Percentiles rank a stretch among this genome's conserved stretches.
Conservation (phyloP, 2,888 invertebrate species). For the Synergus itoensis region DNA sequence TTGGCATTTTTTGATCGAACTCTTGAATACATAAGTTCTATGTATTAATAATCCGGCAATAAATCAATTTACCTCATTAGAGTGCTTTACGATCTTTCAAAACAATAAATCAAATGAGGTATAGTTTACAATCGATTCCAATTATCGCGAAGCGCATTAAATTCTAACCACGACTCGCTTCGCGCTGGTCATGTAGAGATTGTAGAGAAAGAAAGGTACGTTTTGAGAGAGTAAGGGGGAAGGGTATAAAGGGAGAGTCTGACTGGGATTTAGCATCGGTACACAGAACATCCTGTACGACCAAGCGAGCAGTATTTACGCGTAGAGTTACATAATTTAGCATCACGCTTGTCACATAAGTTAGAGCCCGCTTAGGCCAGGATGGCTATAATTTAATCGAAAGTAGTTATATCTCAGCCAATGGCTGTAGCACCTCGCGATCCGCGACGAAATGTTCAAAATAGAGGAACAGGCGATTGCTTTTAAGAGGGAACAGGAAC, state of each 20-base stretch:
- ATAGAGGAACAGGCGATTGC: constrained; percentile 75
- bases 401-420: constrained; percentile 68
- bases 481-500: constrained; percentile 68
- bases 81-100: background rate
- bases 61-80: constrained; percentile 23
- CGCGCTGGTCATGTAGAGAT: constrained; percentile 19
- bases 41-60: background rate
- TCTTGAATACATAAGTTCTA: background rate
- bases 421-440: constrained; percentile 57
- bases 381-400: constrained; percentile 72
- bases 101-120: constrained; percentile 30
- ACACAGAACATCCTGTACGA: constrained; percentile 65
- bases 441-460: constrained; percentile 72
- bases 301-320: constrained; percentile 66
- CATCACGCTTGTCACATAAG: constrained; percentile 69
- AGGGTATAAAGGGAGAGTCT: constrained; percentile 51
- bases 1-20: too few species aligned
- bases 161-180: constrained; percentile 29
- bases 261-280: constrained; percentile 67
- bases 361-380: constrained; percentile 66
- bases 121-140: constrained; percentile 37
- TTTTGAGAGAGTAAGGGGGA: constrained; percentile 37
- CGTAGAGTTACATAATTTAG: constrained; percentile 72
- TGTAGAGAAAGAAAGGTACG: constrained; percentile 19
- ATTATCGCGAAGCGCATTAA: constrained; percentile 29